phyloP scores from a whole-genome alignment of 1,140 invertebrate genomes.

The Drosophila trapezifrons region DNA sequence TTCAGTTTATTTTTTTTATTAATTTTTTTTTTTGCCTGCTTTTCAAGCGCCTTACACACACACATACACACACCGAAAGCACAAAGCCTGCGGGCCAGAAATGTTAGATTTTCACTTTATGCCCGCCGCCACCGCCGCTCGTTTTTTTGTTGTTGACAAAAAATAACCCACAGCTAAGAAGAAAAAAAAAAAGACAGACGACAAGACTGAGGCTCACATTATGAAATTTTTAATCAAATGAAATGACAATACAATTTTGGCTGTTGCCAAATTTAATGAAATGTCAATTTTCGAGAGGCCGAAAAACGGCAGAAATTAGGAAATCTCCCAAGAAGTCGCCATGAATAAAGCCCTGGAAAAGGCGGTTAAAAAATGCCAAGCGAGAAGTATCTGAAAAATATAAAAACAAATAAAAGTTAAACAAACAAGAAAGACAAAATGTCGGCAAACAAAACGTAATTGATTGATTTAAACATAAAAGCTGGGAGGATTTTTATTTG shows the following conservation, averaged over 20 bases:
- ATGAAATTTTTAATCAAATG: conserved; percentile 78
- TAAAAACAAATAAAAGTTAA: neutral
- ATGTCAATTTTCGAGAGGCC: conserved; percentile 41
- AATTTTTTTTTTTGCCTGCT: conserved; percentile 30
- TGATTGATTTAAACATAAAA: neutral
- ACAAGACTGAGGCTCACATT: conserved; percentile 35
- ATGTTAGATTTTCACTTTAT: conserved; percentile 59
- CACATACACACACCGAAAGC: conserved; percentile 21
- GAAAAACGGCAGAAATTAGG: neutral
- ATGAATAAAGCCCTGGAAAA: neutral
- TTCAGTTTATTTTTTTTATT: conserved; percentile 46
- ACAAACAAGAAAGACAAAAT: neutral
- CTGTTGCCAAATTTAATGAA: conserved; percentile 39
- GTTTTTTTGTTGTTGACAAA: conserved; percentile 50
- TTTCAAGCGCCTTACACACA: conserved; percentile 27
- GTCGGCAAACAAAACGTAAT: neutral
- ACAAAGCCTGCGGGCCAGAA: conserved; percentile 41
- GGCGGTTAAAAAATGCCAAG: too few relatives aligned
- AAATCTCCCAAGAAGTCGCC: conserved; percentile 9
- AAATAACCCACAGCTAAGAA: conserved; percentile 43
- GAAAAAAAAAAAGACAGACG: conserved; percentile 5
- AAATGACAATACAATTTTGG: conserved; percentile 73
- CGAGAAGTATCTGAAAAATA: too few relatives aligned
- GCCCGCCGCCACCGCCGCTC: conserved; percentile 6
- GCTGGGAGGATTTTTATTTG: neutral